A percentile compares a stretch with the other conserved stretches of the same genome.
These are phyloP conservation scores for Emmelina monodactyla DNA, from an alignment of 2,888 invertebrate species.

Conservation along the genomic window DNA sequence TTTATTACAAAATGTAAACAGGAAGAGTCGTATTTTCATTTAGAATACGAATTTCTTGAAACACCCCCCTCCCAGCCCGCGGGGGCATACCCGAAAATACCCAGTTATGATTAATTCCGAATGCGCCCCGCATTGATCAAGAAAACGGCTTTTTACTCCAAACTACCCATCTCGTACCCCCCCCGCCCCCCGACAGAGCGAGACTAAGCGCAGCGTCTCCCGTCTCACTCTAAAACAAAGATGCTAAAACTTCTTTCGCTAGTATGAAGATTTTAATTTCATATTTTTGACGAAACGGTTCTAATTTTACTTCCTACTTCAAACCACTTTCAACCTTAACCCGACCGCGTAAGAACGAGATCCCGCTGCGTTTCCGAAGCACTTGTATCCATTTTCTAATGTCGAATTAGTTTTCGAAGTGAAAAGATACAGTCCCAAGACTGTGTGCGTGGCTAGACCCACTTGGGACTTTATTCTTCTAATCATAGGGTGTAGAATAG, in stretches of 20 bases:
- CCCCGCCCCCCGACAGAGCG: constrained; percentile 36
- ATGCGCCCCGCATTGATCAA: constrained; percentile 66
- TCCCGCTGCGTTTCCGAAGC: constrained; percentile 19
- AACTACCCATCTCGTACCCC: constrained; percentile 57
- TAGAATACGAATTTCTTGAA: constrained; percentile 53
- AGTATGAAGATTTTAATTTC: constrained; percentile 68
- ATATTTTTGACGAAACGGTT: constrained; percentile 66
- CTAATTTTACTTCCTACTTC: constrained; percentile 40
- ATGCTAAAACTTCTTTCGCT: constrained; percentile 68
- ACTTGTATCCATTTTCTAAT: constrained; percentile 64
- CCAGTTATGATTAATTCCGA: constrained; percentile 66
- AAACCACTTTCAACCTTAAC: constrained; percentile 23
- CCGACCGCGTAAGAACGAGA: constrained; percentile 14
- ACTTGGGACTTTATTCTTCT: constrained; percentile 26
- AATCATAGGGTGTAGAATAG: constrained; percentile 29
- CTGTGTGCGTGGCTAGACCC: constrained; percentile 30
- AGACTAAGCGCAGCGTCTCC: constrained; percentile 57
- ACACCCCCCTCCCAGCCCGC: constrained; percentile 27
- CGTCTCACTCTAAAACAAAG: constrained; percentile 65
- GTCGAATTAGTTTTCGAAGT: constrained; percentile 65
- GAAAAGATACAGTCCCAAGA: constrained; percentile 66
- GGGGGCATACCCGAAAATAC: constrained; percentile 61
- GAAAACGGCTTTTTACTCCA: constrained; percentile 64
- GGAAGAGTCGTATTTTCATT: constrained; percentile 65
- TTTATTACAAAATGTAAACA: constrained; percentile 67